phyloP scores from a whole-genome alignment of 2,797 vertebrate genomes.

The Pseudochirops cupreus region DNA sequence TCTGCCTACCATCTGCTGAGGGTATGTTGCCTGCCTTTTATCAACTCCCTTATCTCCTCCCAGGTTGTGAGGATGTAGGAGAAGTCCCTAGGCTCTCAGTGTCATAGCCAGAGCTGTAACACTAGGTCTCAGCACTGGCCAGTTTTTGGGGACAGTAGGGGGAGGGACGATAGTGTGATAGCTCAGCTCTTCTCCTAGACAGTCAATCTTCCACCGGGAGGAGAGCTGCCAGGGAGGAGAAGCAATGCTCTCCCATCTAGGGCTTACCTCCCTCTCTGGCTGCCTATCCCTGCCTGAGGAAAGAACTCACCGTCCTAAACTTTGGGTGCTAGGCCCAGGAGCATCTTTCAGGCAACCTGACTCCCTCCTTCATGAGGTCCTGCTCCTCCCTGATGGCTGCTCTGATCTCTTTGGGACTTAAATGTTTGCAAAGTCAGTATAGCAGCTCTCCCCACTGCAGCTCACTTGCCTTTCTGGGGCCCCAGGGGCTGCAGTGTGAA shows the following conservation, averaged over 20 bases:
- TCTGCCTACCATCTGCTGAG: rapidly evolving
- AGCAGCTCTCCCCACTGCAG: not conserved
- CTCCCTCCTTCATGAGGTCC: not conserved
- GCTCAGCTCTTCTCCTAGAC: not conserved
- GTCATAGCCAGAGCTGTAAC: rapidly evolving
- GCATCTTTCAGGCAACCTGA: conserved; percentile 51
- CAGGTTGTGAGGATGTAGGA: not conserved
- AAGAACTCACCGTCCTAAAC: not conserved
- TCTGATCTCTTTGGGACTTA: conserved; percentile 49
- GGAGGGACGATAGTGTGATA: not conserved
- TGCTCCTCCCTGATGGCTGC: conserved; percentile 8
- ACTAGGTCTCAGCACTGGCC: conserved; percentile 12
- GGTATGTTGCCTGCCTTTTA: not conserved
- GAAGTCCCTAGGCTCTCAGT: conserved; percentile 10
- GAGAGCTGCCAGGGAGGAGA: conserved; percentile 4
- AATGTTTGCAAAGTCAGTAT: conserved; percentile 50
- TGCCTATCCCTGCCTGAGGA: not conserved
- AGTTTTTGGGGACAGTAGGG: not conserved
- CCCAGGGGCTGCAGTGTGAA: not conserved
- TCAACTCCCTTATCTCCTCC: not conserved
- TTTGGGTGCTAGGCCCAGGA: conserved; percentile 54
- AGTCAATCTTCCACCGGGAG: not conserved
- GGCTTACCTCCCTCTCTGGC: conserved; percentile 38
- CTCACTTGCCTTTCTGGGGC: conserved; percentile 34
- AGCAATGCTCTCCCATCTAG: conserved; percentile 23